Evolutionary conservation across 2,888 invertebrate species (phyloP).

Genomic region (Rhamnusium bicolor): DNA sequence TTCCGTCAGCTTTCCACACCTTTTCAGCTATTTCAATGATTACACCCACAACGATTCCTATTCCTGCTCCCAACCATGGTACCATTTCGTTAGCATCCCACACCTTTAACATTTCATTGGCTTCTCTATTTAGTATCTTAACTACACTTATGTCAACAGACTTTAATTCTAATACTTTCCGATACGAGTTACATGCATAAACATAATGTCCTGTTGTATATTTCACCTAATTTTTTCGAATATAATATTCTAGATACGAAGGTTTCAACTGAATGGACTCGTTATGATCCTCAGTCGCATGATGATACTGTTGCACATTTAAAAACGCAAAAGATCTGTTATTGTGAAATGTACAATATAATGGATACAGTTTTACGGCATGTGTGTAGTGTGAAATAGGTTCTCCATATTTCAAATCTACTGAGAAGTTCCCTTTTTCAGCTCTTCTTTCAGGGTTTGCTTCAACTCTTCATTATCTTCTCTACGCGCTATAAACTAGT

Average conservation of each 20-base stretch:
- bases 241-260: conserved; percentile 86
- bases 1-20: conserved; percentile 78
- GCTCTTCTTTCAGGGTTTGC: conserved; percentile 72
- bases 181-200: conserved; percentile 81
- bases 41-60: conserved; percentile 82
- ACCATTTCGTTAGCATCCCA: conserved; percentile 79
- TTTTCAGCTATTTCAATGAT: conserved; percentile 80
- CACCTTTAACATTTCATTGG: conserved; percentile 76
- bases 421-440: conserved; percentile 84
- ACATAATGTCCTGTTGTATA: conserved; percentile 78
- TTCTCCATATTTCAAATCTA: conserved; percentile 82
- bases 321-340: conserved; percentile 88
- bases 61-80: conserved; percentile 83
- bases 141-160: conserved; percentile 79
- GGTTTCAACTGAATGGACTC: conserved; percentile 83
- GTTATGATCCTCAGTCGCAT: conserved; percentile 85
- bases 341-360: conserved; percentile 82
- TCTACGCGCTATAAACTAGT: no score
- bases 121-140: conserved; percentile 76
- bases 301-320: conserved; percentile 83
- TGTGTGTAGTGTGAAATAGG: conserved; percentile 86
- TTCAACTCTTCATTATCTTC: conserved; percentile 21
- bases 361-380: conserved; percentile 82
- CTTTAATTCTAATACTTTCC: conserved; percentile 78
- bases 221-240: conserved; percentile 82